These are phyloP conservation scores for Gobio gobio DNA, from an alignment of 2,113 vertebrate genomes.

Conservation along the genomic window DNA sequence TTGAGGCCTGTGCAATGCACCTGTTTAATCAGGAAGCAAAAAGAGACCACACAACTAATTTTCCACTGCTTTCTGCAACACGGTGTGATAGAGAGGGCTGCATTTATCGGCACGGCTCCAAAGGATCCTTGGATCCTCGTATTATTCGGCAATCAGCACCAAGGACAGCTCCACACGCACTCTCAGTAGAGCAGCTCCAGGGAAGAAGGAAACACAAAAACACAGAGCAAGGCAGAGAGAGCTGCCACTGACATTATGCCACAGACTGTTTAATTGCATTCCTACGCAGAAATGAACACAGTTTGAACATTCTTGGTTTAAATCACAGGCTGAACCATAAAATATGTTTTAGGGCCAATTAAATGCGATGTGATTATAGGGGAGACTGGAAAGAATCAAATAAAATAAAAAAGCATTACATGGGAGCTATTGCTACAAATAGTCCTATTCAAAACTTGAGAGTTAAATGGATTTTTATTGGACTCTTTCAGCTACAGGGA, in stretches of 20 bases:
- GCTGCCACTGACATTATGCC: background rate
- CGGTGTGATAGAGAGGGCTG: background rate
- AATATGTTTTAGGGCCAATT: conserved; percentile 11
- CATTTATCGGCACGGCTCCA: background rate
- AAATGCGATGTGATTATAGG: background rate
- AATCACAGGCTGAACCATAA: conserved; percentile 1
- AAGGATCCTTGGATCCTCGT: background rate
- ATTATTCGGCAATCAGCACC: conserved; percentile 39
- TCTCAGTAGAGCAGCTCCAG: background rate
- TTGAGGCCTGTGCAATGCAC: conserved; percentile 18
- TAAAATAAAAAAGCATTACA: conserved; percentile 23
- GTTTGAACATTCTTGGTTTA: background rate
- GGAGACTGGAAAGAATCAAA: conserved; percentile 13
- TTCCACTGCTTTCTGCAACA: conserved; percentile 7
- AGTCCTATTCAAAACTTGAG: conserved; percentile 24
- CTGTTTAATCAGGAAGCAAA: conserved; percentile 1
- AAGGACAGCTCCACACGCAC: conserved; percentile 24
- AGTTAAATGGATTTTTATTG: conserved; percentile 45
- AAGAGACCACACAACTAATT: conserved; percentile 11
- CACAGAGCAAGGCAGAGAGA: background rate
- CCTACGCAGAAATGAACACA: background rate
- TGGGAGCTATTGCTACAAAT: conserved; percentile 31
- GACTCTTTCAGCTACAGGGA: conserved; percentile 25
- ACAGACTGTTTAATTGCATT: background rate
- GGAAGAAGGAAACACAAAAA: background rate